Base-by-base conservation (phyloP, 2,888 invertebrate genomes). In the Meandrusa payeni region DNA sequence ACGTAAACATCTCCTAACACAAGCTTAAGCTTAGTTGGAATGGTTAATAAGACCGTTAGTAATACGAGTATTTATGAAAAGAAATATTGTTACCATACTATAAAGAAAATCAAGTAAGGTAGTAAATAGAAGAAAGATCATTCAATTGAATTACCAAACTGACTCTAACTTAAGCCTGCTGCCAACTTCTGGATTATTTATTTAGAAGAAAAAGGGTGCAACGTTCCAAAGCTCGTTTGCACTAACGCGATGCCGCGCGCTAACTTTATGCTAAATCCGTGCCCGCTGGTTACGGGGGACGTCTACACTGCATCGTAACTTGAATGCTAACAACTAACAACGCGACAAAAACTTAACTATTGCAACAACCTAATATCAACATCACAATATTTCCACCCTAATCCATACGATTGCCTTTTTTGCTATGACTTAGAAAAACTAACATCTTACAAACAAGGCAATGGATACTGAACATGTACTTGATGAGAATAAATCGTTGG, bases 191-290 rank as follows among this genome's bases (percentile, higher is more conserved):
- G n/a, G n/a, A n/a, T n/a, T n/a, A n/a, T n/a, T n/a, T n/a, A n/a
- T n/a, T n/a, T n/a, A 7, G 17, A 36, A 41, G 34, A 41, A 6
- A 5, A 4, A 10, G n/a, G 10, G 9, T n/a, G 23, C 15, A 26
- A 3, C 40, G 32, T 48, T 41, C 17, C 45, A 48, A 52, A 38
- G 59, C 59, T 36, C 56, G 65, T 62, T 47, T 66, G 52, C 51
- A 55, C 45, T 51, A 63, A 61, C 29, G 22, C 19, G 24, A 42
- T 27, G 10, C 29, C n/a, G 12, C 11, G 19, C 17, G 17, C 37
- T 64, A 72, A 69, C 67, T 69, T 67, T 65, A 71, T 71, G 68
- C 69, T 64, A 74, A 77, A 69, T 69, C 61, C 54, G 73, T 68
- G 69, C 72, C 73, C 53, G 52, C 55, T 54, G 63, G 60, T 57